Evolutionary conservation across 2,113 vertebrate genomes (phyloP).

Genomic region (Marmota flaviventris): DNA sequence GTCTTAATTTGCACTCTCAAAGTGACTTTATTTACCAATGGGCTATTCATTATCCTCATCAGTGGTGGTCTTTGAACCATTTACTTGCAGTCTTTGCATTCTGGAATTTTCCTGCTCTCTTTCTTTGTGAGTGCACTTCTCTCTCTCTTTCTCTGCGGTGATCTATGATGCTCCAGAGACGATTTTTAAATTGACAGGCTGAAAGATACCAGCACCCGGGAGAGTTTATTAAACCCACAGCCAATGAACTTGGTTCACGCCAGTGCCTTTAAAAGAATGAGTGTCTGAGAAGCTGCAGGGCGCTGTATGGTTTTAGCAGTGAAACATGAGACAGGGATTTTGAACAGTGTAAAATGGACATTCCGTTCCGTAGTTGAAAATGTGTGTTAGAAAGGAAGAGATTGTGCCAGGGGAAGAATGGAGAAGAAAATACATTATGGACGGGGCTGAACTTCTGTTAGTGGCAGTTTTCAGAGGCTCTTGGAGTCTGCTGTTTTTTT

Average conservation of each 20-base stretch:
- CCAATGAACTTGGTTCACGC: conserved; percentile 61
- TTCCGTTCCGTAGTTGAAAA: conserved; percentile 32
- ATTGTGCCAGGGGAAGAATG: background rate
- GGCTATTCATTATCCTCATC: conserved; percentile 65
- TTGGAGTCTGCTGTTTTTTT: background rate
- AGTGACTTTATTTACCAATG: conserved; percentile 21
- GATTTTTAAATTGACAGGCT: conserved; percentile 76
- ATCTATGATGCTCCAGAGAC: conserved; percentile 66
- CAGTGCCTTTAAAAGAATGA: conserved; percentile 73
- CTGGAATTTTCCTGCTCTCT: conserved; percentile 9
- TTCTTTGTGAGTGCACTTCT: conserved; percentile 63
- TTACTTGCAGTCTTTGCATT: conserved; percentile 54
- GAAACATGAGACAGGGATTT: conserved; percentile 71
- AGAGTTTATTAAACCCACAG: conserved; percentile 79
- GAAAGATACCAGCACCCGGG: conserved; percentile 50
- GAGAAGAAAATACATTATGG: conserved; percentile 23
- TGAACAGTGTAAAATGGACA: conserved; percentile 64
- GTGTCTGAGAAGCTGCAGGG: conserved; percentile 66
- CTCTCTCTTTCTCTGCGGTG: conserved; percentile 25
- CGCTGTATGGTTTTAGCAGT: conserved; percentile 44
- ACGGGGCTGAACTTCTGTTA: background rate
- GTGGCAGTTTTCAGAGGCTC: conserved; percentile 16
- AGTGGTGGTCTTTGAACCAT: background rate
- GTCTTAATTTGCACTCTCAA: conserved; percentile 46
- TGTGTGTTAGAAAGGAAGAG: conserved; percentile 23